Evolutionary conservation across 2,888 invertebrate species (phyloP), one percentile per base, ranked within the genome.

Genomic region (Drosophila macrospina): DNA sequence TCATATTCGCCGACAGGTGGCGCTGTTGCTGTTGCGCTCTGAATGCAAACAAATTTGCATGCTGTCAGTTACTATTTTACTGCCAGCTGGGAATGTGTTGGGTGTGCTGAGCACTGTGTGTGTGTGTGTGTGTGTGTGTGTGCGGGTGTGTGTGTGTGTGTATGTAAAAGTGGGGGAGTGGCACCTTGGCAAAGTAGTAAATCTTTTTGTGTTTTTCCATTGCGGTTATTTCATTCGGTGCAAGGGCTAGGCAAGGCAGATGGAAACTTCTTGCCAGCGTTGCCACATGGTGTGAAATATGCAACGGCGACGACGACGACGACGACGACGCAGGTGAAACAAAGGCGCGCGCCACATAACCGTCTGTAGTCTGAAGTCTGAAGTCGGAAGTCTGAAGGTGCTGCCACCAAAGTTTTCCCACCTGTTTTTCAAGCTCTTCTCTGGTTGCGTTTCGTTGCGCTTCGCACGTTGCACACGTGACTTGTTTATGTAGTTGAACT

Each of bases 401-500:
- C 52, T 37, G 36, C 52, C 36, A 34, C 39, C 56, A 64, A 71
- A 73, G 68, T 78, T 74, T 78, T 66, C 59, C 59, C 69, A 65
- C 51, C 65, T 64, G 60, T 60, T 54, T 42, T 44, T 20, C 20
- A 20, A 55, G 42, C 48, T 41, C 36, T 32, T 26, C 15, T 32
- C 61, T 32, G 32, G 80, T 63, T 76, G 67, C 87, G 70, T 71
- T 67, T 69, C 83, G 89, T 75, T 79, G 84, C 80, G 78, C 80
- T 67, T 88, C 77, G 85, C 80, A 83, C 87, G 79, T 78, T 86
- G 88, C 85, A 74, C 89, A 87, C 89, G 87, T 87, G 87, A 87
- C 87, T 89, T 89, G 89, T 89, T 89, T 89, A 88, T 87, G 89
- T 87, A 89, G 87, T 78, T 71, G 72, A 88, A 87, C 85, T 84